phyloP scores from a whole-genome alignment of 2,888 invertebrate species.

The Meta bourneti region DNA sequence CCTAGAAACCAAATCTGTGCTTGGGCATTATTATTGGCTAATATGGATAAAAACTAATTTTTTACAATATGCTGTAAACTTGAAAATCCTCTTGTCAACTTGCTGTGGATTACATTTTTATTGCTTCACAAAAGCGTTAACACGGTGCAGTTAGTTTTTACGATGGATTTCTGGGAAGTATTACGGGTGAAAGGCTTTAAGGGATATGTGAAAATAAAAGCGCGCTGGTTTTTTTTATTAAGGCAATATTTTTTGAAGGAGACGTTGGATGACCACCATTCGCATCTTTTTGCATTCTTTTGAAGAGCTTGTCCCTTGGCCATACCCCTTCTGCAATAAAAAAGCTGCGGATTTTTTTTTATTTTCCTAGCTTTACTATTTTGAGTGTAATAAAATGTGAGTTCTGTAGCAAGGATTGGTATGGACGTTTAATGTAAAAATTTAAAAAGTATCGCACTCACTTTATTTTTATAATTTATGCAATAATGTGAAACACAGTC shows the following conservation, averaged over 20 bases:
- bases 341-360: not conserved
- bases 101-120: constrained; percentile 7
- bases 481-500: no score
- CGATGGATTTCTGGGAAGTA: not conserved
- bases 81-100: not conserved
- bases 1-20: not conserved
- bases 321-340: not conserved
- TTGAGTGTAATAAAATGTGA: not conserved
- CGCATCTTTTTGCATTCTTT: not conserved
- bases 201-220: not conserved
- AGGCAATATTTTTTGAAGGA: not conserved
- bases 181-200: not conserved
- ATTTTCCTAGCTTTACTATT: not conserved
- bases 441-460: no score
- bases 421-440: no score
- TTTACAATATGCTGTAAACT: constrained; percentile 20
- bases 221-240: not conserved
- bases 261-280: not conserved
- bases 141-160: not conserved
- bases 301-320: not conserved
- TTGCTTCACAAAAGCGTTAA: not conserved
- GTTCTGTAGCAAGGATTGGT: no score
- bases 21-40: not conserved
- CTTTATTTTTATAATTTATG: no score
- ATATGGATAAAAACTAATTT: constrained; percentile 10